These are phyloP conservation scores for Argopecten irradians DNA, from an alignment of 1,140 invertebrate genomes.

Conservation along the genomic window DNA sequence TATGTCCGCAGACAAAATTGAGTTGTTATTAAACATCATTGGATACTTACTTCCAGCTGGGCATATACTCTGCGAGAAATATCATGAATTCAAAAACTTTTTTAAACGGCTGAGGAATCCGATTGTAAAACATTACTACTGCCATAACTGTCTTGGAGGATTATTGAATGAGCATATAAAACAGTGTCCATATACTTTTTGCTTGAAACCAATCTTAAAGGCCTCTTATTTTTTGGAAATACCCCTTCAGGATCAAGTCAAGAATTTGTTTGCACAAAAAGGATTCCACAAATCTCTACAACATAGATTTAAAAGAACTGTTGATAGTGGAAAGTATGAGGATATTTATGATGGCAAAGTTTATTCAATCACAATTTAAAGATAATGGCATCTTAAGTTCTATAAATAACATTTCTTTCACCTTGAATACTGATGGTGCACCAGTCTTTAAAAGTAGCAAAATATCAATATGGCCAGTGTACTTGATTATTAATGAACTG, in stretches of 20 bases:
- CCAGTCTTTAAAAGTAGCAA: slow-evolving; percentile 51
- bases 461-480: slow-evolving; percentile 49
- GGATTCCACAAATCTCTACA: background rate
- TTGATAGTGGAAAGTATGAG: slow-evolving; percentile 26
- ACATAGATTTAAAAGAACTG: slow-evolving; percentile 25
- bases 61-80: too few species aligned
- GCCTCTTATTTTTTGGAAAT: slow-evolving; percentile 37
- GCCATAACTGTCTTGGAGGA: background rate
- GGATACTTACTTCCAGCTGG: too few species aligned
- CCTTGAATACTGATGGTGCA: slow-evolving; percentile 49
- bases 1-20: too few species aligned
- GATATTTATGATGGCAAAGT: slow-evolving; percentile 41
- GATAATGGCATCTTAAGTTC: background rate
- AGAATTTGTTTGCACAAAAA: slow-evolving; percentile 25
- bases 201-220: background rate
- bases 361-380: background rate
- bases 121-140: slow-evolving; percentile 34
- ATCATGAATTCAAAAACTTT: too few species aligned
- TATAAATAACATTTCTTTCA: slow-evolving; percentile 48
- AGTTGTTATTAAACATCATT: too few species aligned
- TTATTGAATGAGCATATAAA: background rate
- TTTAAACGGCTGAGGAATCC: too few species aligned
- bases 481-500: slow-evolving; percentile 45
- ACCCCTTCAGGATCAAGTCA: background rate
- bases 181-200: background rate